These are phyloP conservation scores for Conger conger DNA, from an alignment of 2,113 vertebrate species.

Conservation along the genomic window DNA sequence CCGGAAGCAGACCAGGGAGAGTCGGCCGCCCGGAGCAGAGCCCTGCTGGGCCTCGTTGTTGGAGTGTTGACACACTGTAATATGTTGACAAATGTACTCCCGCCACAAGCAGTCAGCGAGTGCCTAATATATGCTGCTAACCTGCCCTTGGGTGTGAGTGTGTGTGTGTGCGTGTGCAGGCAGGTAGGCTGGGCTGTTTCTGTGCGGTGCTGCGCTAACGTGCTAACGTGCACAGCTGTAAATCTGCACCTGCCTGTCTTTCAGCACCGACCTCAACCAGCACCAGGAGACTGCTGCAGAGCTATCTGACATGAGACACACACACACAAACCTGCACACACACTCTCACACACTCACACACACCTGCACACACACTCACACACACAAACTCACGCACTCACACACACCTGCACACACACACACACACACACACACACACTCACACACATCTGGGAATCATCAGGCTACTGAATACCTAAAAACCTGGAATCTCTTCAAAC, in stretches of 20 bases:
- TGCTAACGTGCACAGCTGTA: conserved; percentile 48
- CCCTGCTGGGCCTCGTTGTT: conserved; percentile 45
- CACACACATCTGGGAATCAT: conserved; percentile 79
- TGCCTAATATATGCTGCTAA: conserved; percentile 62
- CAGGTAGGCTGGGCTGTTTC: conserved; percentile 54
- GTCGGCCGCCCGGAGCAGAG: background rate
- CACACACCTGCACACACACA: background rate
- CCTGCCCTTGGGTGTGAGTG: conserved; percentile 27
- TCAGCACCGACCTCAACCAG: conserved; percentile 53
- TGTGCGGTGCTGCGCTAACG: conserved; percentile 59
- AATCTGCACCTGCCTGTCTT: conserved; percentile 58
- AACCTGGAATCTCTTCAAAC: conserved; percentile 61
- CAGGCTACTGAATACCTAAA: conserved; percentile 62
- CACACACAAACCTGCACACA: background rate
- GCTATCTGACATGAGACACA: background rate
- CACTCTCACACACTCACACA: too few species aligned
- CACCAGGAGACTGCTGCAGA: conserved; percentile 43
- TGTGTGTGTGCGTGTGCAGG: conserved; percentile 61
- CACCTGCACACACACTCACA: background rate
- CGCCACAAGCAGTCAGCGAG: conserved; percentile 68
- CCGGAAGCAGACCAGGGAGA: too few species aligned
- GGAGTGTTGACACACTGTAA: conserved; percentile 66
- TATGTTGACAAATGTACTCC: conserved; percentile 69
- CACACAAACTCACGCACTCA: background rate
- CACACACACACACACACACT: too few species aligned